Percentiles rank a stretch among this genome's conserved stretches.
Evolutionary conservation across 1,140 invertebrate species (phyloP).

Genomic region (Coelopa frigida): DNA sequence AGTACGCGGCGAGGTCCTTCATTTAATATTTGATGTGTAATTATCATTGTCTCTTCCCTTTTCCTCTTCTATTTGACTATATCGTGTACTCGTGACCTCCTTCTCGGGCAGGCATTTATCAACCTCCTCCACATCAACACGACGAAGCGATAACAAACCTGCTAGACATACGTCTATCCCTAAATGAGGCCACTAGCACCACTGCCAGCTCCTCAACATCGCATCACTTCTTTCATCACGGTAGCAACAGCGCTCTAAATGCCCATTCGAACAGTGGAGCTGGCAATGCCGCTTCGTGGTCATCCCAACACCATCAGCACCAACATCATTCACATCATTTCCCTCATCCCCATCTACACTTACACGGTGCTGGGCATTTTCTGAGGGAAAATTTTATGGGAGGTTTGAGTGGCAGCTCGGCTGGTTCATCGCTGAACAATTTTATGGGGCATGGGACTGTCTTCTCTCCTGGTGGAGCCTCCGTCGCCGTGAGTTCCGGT

Average conservation of each 20-base stretch:
- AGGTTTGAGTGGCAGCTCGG: conserved; percentile 36
- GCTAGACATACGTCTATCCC: conserved; percentile 35
- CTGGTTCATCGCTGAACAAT: conserved; percentile 36
- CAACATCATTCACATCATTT: conserved; percentile 23
- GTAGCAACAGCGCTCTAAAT: conserved; percentile 31
- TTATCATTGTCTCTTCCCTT: no score
- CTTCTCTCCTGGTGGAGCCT: not conserved
- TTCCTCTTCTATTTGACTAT: no score
- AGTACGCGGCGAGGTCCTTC: no score
- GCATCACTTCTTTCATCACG: conserved; percentile 13
- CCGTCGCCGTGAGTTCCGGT: not conserved
- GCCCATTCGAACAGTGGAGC: conserved; percentile 22
- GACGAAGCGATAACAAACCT: conserved; percentile 36
- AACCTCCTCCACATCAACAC: conserved; percentile 22
- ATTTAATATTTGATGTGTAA: no score
- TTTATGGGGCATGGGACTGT: conserved; percentile 38
- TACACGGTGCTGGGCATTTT: conserved; percentile 38
- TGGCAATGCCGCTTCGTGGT: conserved; percentile 5
- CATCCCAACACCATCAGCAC: conserved; percentile 14
- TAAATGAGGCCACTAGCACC: conserved; percentile 27
- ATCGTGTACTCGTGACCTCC: no score
- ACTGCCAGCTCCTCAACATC: not conserved
- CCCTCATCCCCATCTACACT: conserved; percentile 34
- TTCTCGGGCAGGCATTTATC: conserved; percentile 35
- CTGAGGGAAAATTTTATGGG: conserved; percentile 40